Evolutionary conservation across 2,888 invertebrate genomes (phyloP).

Genomic region (Drosophila ustulata): DNA sequence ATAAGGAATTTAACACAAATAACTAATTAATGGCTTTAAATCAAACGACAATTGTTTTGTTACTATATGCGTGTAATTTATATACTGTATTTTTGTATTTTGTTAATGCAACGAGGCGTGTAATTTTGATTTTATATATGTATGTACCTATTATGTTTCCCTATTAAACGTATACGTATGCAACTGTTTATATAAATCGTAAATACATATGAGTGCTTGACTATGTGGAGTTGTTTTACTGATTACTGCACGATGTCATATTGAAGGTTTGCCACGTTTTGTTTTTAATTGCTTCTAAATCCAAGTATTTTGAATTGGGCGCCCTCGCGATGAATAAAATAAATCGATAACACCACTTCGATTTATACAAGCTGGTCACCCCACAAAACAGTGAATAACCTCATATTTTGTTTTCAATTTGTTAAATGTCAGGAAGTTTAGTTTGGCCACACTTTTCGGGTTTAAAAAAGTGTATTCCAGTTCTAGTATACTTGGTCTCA

Average conservation of each 20-base stretch:
- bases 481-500: slow-evolving; percentile 31
- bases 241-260: too few species aligned
- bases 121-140: slow-evolving; percentile 59
- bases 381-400: slow-evolving; percentile 13
- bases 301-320: not conserved
- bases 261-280: not conserved
- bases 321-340: not conserved
- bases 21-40: slow-evolving; percentile 72
- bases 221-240: not conserved
- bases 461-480: slow-evolving; percentile 2
- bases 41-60: slow-evolving; percentile 70
- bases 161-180: slow-evolving; percentile 56
- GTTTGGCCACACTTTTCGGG: slow-evolving; percentile 4
- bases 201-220: slow-evolving; percentile 26
- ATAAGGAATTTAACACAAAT: slow-evolving; percentile 72
- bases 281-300: not conserved
- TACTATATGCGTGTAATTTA: slow-evolving; percentile 73
- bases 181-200: slow-evolving; percentile 53
- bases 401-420: not conserved
- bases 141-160: slow-evolving; percentile 57
- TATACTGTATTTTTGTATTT: slow-evolving; percentile 67
- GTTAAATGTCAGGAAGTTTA: not conserved
- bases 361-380: not conserved
- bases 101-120: slow-evolving; percentile 59
- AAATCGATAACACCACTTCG: slow-evolving; percentile 5